Percentiles rank a stretch among this genome's conserved stretches.
Conservation (phyloP, 92 coral and sea anemone genomes). For the Siderastrea siderea region DNA sequence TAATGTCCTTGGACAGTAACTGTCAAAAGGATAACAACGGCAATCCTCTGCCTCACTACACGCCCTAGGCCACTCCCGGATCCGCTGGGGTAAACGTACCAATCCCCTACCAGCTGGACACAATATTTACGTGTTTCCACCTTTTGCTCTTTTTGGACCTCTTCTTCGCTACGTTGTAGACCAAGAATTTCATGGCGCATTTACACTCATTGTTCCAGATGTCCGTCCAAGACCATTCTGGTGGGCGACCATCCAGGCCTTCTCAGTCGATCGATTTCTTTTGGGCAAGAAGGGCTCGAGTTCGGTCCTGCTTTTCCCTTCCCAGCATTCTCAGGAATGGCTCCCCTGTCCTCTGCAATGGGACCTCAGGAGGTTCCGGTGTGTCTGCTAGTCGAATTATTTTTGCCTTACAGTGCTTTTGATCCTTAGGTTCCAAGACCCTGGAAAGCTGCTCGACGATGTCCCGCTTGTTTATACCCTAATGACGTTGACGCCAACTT, state of each 20-base stretch:
- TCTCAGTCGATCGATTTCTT: constrained; percentile 17
- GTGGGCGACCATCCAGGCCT: constrained; percentile 39
- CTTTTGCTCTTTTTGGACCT: constrained; percentile 17
- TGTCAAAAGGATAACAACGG: constrained; percentile 32
- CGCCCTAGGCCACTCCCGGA: constrained; percentile 58
- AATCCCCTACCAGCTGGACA: constrained; percentile 33
- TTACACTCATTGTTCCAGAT: constrained; percentile 16
- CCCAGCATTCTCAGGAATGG: constrained; percentile 15
- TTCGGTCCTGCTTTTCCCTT: constrained; percentile 27
- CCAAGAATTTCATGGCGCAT: constrained; percentile 20
- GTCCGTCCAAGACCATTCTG: constrained; percentile 23
- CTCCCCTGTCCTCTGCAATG: constrained; percentile 19
- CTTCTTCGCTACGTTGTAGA: constrained; percentile 37
- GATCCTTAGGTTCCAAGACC: constrained; percentile 27
- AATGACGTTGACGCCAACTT: constrained; percentile 40
- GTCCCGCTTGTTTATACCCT: background rate
- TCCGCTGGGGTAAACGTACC: constrained; percentile 40
- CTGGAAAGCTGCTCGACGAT: constrained; percentile 26
- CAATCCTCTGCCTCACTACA: constrained; percentile 45
- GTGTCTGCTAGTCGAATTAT: background rate
- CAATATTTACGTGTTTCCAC: constrained; percentile 57
- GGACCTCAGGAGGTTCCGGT: constrained; percentile 37
- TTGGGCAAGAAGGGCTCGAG: constrained; percentile 26
- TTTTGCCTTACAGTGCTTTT: background rate
- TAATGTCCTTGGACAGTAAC: constrained; percentile 66